A percentile compares a stretch with the other conserved stretches of the same genome.
Conservation (phyloP, 2,888 invertebrate genomes). For the Steinernema hermaphroditum region DNA sequence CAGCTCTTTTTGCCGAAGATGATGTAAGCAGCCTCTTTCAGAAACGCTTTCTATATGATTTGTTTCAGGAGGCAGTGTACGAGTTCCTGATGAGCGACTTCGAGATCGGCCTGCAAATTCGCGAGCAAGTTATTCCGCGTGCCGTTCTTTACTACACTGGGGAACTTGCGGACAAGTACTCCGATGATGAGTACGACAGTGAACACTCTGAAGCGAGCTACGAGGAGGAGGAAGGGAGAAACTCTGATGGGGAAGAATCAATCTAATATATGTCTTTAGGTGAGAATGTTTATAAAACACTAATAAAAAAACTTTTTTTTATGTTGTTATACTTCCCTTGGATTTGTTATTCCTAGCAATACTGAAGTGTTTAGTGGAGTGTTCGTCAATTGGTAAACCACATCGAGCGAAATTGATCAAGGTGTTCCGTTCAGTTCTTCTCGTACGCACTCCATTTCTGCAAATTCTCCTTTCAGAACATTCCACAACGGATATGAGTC, state of each 20-base stretch:
- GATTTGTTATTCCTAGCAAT: too few species aligned
- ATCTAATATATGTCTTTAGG: too few species aligned
- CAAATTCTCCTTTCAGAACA: background rate
- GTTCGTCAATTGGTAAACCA: too few species aligned
- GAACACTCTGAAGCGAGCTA: constrained; percentile 31
- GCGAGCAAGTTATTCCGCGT: constrained; percentile 93
- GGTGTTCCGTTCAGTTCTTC: too few species aligned
- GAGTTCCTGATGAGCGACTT: constrained; percentile 88
- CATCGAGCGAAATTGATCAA: too few species aligned
- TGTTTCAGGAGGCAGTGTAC: constrained; percentile 77
- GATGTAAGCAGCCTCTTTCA: constrained; percentile 31
- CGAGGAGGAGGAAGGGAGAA: background rate
- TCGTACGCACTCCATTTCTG: too few species aligned
- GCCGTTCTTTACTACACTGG: constrained; percentile 96
- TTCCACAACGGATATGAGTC: background rate
- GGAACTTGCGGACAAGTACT: constrained; percentile 52
- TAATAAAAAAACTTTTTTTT: too few species aligned
- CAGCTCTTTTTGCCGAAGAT: constrained; percentile 48
- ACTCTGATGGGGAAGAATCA: too few species aligned
- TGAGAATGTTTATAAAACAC: too few species aligned
- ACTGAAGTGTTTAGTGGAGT: too few species aligned
- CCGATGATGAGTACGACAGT: constrained; percentile 37
- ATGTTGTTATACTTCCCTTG: too few species aligned
- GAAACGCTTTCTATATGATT: constrained; percentile 6
- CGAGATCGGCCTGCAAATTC: constrained; percentile 96